Base-by-base conservation (phyloP, 2,888 invertebrate species). In the Mythimna lalbum region DNA sequence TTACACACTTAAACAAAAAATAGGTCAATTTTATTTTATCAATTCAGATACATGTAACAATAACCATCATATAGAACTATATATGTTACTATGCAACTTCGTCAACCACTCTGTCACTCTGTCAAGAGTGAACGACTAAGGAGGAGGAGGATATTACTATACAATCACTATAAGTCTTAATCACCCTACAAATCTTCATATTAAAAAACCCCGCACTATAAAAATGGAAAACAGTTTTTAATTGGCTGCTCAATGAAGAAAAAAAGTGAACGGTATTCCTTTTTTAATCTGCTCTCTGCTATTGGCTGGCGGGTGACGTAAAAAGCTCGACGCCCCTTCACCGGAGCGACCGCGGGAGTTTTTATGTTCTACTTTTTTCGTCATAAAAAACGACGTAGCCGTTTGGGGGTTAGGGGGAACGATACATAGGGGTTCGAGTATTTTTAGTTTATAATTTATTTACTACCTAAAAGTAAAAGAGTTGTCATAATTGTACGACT, bases 251-350 rank as follows among this genome's bases (percentile, higher is more conserved):
- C 68, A 73, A 76, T 68, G 56, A 69, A 61, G 73, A 81, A 88
- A 91, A 90, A 92, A 88, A 90, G 84, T 83, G 80, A 87, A 87
- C 80, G 82, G 70, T 81, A 79, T 88, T 91, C 90, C 90, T 91
- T 95, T 95, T 94, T 94, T 93, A 92, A 90, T 87, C 87, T 83
- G 78, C 60, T 77, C 78, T 73, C 85, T 76, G 88, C 87, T 81
- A 95, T 95, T 96, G 95, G 95, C 80, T 87, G 88, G 73, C 72
- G 81, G 14, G 33, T 72, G 84, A 83, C 82, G 87, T 89, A 95
- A 95, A 95, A 95, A 94, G 92, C 89, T 89, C 81, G 69, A 90
- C 93, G 93, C 95, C 94, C 94, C 93, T 91, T 86, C 83, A 62
- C 33, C 75, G 79, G 78, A 82, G 80, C 90, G 90, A 89, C 88